Evolutionary conservation across 2,888 invertebrate species (phyloP).

Genomic region (Lasioglossum calceatum): DNA sequence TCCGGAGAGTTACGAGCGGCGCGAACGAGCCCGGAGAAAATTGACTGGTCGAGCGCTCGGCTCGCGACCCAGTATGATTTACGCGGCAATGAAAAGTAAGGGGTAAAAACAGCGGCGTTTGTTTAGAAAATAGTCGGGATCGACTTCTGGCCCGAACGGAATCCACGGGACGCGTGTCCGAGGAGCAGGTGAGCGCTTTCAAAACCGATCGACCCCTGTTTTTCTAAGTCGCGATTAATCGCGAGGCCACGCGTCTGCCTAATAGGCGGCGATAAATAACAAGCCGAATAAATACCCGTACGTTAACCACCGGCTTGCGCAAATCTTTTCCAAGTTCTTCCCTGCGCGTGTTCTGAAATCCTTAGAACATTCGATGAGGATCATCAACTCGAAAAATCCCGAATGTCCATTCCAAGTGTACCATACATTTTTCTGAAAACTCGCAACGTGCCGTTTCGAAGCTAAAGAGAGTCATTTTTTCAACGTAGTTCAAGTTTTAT

Average conservation of each 20-base stretch:
- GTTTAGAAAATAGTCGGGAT: constrained; percentile 56
- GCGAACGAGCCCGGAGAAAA: constrained; percentile 33
- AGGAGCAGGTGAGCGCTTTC: constrained; percentile 45
- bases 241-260: neutral
- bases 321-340: neutral
- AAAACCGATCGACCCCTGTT: constrained; percentile 32
- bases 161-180: constrained; percentile 24
- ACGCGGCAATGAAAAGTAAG: constrained; percentile 41
- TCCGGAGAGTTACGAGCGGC: constrained; percentile 25
- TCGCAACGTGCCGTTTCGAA: neutral
- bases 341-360: neutral
- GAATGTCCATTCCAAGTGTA: no score
- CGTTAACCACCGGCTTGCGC: neutral
- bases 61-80: constrained; percentile 47
- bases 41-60: constrained; percentile 29
- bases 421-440: no score
- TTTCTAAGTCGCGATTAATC: constrained; percentile 49
- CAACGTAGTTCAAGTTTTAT: neutral
- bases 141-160: constrained; percentile 14
- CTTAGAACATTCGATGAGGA: neutral
- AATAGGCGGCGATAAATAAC: neutral
- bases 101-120: constrained; percentile 50
- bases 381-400: neutral
- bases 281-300: constrained; percentile 16
- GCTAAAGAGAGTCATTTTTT: neutral